Base-by-base conservation (phyloP, 2,888 invertebrate species). In the Baronia brevicornis region DNA sequence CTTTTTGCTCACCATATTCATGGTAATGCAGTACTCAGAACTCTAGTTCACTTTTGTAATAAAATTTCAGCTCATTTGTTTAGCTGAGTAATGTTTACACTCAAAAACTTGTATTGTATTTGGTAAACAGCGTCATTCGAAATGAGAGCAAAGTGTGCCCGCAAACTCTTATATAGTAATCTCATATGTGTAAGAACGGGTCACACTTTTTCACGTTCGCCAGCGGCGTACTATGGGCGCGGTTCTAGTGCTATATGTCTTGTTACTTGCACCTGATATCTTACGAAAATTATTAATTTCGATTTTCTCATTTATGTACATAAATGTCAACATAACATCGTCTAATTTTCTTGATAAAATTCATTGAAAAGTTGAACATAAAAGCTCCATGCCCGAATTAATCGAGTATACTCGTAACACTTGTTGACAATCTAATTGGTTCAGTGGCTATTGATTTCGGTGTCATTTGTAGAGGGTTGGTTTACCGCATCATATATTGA, bases 101-200 rank as follows among this genome's bases (percentile, higher is more conserved):
- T 37, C 38, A 26, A 33, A 22, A 29, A 43, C 32, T 56, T 52
- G 40, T 60, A 62, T 63, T 68, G 80, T 77, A 70, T 77, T 69
- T 69, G 71, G 72, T 70, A 75, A 82, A 77, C 56, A 66, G 68
- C 74, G 73, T 65, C 64, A 68, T 72, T 73, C 63, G 74, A 84
- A 84, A 84, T 84, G 82, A 84, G 82, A 82, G 82, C 80, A 82
- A 74, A 72, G 51, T 72, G 60, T 57, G 70, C 57, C 62, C 54
- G 78, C 71, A 60, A 78, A 73, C 60, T 62, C 79, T 84, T 84
- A 80, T 84, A 84, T 84, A 82, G 71, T 64, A 60, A 72, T 65
- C 66, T 73, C 82, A 82, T 79, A 73, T 82, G 80, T 82, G 84
- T 82, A 80, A 78, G 82, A 82, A 71, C 82, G 67, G 75, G 82